Conservation (phyloP, 2,888 invertebrate species). For the Pelosia muscerda region DNA sequence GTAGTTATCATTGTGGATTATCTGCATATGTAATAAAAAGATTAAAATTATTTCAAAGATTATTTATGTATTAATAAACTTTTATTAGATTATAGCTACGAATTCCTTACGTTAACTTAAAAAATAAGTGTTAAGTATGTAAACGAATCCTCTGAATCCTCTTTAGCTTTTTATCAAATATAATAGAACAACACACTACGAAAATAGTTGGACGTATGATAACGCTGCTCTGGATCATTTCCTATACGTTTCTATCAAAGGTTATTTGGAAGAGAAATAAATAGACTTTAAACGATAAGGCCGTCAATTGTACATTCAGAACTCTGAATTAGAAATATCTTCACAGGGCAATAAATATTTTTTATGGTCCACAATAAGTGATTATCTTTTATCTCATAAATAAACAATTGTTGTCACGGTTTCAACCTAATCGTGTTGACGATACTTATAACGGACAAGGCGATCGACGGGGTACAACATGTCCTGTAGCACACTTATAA, state of each 20-base stretch:
- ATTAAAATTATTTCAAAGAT: background rate
- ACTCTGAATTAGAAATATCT: background rate
- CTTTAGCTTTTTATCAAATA: background rate
- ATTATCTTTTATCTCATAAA: background rate
- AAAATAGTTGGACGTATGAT: background rate
- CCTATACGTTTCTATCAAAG: background rate
- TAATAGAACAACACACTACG: background rate
- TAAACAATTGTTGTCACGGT: too few relatives aligned
- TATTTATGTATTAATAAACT: background rate
- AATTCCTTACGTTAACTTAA: background rate
- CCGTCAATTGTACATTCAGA: background rate
- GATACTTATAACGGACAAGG: too few relatives aligned
- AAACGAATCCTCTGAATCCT: background rate
- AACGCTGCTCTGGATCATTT: background rate
- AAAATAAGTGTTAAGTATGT: background rate
- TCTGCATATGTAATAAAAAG: constrained; percentile 4
- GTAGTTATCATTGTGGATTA: constrained; percentile 5
- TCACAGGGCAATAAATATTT: background rate
- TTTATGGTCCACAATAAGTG: background rate
- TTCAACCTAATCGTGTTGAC: too few relatives aligned
- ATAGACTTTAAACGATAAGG: background rate
- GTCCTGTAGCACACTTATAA: too few relatives aligned
- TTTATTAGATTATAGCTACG: background rate
- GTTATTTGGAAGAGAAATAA: background rate
- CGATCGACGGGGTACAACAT: too few relatives aligned